Evolutionary conservation across 1,140 invertebrate genomes (phyloP), one percentile per base, ranked within the genome.

Genomic region (Drosophila dunni): DNA sequence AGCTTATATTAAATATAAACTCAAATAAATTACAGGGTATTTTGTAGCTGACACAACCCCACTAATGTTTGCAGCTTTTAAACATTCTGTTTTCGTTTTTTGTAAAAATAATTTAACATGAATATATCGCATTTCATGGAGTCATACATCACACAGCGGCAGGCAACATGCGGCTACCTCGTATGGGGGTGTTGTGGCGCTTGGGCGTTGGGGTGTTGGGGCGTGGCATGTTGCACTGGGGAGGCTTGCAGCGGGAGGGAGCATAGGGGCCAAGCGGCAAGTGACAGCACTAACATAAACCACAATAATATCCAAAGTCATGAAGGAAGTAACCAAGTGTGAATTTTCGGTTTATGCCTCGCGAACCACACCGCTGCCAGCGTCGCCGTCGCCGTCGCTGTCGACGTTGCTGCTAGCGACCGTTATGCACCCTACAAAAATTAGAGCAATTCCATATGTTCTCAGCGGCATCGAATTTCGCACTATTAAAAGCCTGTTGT

Each of bases 251-350:
- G 4, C 4, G 20, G 20, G 75, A 8, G 20, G 44, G 17, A 20
- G 17, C 1, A 20, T 29, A 42, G 11, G 7, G 0, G 17, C 15
- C 8, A 17, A 7, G 29, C 56, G 29, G 76, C 83, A 88, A 89
- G 83, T 88, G 83, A 89, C 83, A 89, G 83, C 84, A 83, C 84
- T 89, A 84, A 89, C 84, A 89, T 89, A 89, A 89, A 89, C 84
- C 84, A 89, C 84, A 89, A 89, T 89, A 89, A 89, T 89, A 89
- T 89, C 84, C 77, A 89, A 89, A 89, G 84, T 89, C 84, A 89
- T 89, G 84, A 89, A 89, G 84, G 78, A 89, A 89, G 84, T 89
- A 89, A 89, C 84, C 84, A 89, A 89, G 84, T 89, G 84, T 89
- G 84, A 89, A 89, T 89, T 88, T 88, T 89, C 68, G 78, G 84